Base-by-base conservation (phyloP, 2,797 vertebrate species). In the Huso huso region DNA sequence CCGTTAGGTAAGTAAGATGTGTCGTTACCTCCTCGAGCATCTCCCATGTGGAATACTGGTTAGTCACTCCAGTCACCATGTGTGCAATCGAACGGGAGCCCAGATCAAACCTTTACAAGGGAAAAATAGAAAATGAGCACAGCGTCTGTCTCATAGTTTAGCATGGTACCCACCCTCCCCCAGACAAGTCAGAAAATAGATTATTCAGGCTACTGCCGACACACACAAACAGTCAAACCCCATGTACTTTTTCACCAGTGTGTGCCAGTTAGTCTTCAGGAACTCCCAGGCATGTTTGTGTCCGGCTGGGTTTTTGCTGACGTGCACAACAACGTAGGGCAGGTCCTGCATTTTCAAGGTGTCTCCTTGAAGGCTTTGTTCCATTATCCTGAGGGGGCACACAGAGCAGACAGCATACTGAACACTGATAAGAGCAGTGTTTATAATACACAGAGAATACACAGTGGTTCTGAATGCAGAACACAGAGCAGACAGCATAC, bases 271-370 rank as follows among this genome's bases (percentile, higher is more conserved):
- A 71, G 86, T 77, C 72, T 78, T 87, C 58, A 95, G 70, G 76
- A 95, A 96, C 11, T 84, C 83, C 94, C 95, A 96, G 61, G 89
- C 89, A 53, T 95, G 74, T 62, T 83, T 82, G 76, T 89, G 86
- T 59, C 93, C 93, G 51, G 69, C 81, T 0, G 88, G 91, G 76
- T 94, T 96, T 73, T 6, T 92, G 79, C 90, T 89, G 75, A 96
- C 51, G 0, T 64, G 12, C 1, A 70, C 6, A 1, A 94, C 71
- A 62, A 96, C 87, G 5, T 0, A 6, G 0, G 94, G 91, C 66
- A 96, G 91, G 74, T 96, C 91, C 77, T 95, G 94, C 49, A 88
- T 91, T 86, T 93, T 94, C 83, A 96, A 82, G 78, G 90, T 75
- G 11, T 93, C 89, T 6, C 92, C 94, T 1, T 52, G 72, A 69